Base-by-base conservation (phyloP, 2,888 invertebrate species). In the Diaprepes abbreviatus region DNA sequence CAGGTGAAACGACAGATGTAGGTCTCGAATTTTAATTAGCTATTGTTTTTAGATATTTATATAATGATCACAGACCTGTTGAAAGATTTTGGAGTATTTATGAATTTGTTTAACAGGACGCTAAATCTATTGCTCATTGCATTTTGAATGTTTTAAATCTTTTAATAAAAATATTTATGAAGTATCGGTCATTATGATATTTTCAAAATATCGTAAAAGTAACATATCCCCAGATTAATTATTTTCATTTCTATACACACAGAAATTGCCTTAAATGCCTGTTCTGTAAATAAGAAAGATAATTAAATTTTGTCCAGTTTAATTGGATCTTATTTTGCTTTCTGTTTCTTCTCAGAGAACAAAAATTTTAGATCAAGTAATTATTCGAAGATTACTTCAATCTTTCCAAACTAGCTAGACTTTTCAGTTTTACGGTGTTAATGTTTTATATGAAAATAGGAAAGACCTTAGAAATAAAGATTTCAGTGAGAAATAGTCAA, bases 1-100 rank as follows among this genome's bases (percentile, higher is more conserved):
- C 74, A 12, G 79, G 79, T 66, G 81, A 79, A 66, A 78, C 75
- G 33, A 76, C 77, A 6, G 79, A 81, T 65, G 9, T 45, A 9
- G 9, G 10, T 12, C 3, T 17, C 2, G 9, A 45, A 9, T 71
- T 57, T 43, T 77, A 76, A 63, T 59, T 76, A 67, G 74, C 76
- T 10, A 40, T 79, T 36, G 70, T 79, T 54, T 66, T 78, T 7
- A 63, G 79, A 33, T 79, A 79, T 65, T 70, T 72, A 54, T 2
- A 12, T 14, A 1, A 58, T 19, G 54, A 67, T 38, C 65, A 64
- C 21, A 74, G 74, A 1, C 59, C 57, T n/a, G 63, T 70, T 2
- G 66, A 76, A 66, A 62, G 72, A 52, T 79, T 79, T 66, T 77
- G 77, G 77, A 66, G 59, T 38, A 74, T 73, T 70, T 65, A 75